These are phyloP conservation scores for Drosophila nannoptera DNA, from an alignment of 1,140 invertebrate species.

Conservation along the genomic window DNA sequence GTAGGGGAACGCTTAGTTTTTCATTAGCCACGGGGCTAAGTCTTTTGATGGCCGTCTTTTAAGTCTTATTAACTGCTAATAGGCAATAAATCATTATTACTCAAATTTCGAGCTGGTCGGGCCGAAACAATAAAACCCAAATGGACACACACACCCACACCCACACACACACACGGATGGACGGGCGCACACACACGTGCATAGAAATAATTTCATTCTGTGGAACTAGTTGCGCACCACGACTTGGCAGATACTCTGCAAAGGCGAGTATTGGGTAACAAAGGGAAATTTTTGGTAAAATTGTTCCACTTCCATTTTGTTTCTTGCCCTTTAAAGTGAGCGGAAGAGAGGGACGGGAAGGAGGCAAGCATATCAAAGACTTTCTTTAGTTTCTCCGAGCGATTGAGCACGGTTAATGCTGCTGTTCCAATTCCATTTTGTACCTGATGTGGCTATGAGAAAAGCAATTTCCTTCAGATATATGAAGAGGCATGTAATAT, in stretches of 20 bases:
- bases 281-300: background rate
- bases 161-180: slow-evolving; percentile 30
- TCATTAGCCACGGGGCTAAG: slow-evolving; percentile 66
- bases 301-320: background rate
- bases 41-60: slow-evolving; percentile 70
- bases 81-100: slow-evolving; percentile 77
- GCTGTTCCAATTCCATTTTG: background rate
- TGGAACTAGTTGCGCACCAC: slow-evolving; percentile 1
- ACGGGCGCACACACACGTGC: slow-evolving; percentile 30
- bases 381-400: background rate
- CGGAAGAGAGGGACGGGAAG: background rate
- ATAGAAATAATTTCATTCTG: slow-evolving; percentile 61
- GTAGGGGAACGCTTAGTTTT: slow-evolving; percentile 53
- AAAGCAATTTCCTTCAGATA: background rate
- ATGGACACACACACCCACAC: slow-evolving; percentile 11
- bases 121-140: slow-evolving; percentile 40
- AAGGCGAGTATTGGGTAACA: no score
- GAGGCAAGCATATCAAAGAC: no score
- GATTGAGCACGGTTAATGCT: background rate
- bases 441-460: background rate
- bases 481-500: no score
- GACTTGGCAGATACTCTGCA: slow-evolving; percentile 28
- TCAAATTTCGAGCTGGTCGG: slow-evolving; percentile 57
- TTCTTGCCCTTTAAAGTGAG: background rate
- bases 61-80: slow-evolving; percentile 78